phyloP scores from a whole-genome alignment of 2,888 invertebrate genomes.

The Drosophila mercatorum region DNA sequence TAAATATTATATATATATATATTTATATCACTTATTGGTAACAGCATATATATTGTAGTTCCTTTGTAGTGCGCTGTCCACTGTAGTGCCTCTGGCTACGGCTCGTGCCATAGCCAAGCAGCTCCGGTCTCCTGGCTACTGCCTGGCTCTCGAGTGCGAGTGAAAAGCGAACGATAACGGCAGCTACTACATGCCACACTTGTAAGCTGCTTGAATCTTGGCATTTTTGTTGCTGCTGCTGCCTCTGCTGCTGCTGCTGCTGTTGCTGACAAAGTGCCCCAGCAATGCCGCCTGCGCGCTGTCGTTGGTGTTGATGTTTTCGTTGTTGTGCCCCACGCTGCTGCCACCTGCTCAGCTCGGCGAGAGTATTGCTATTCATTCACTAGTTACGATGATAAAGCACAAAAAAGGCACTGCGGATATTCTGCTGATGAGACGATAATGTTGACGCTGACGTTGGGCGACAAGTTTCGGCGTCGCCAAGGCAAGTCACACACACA shows the following conservation, averaged over 20 bases:
- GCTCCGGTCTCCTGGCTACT: slow-evolving; percentile 7
- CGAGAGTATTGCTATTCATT: slow-evolving; percentile 74
- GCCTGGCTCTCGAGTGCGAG: slow-evolving; percentile 60
- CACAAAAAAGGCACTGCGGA: slow-evolving; percentile 77
- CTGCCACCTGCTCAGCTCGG: slow-evolving; percentile 14
- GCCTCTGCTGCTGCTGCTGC: slow-evolving; percentile 8
- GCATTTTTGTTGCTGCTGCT: slow-evolving; percentile 58
- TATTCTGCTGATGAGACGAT: slow-evolving; percentile 79
- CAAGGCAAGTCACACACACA: background rate
- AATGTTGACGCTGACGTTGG: slow-evolving; percentile 68
- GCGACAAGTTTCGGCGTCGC: slow-evolving; percentile 24
- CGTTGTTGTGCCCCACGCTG: slow-evolving; percentile 37
- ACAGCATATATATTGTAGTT: no score
- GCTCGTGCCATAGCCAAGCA: slow-evolving; percentile 14
- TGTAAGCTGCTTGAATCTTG: slow-evolving; percentile 74
- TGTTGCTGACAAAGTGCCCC: slow-evolving; percentile 64
- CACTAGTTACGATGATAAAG: slow-evolving; percentile 80
- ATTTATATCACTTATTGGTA: no score
- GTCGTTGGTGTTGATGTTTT: slow-evolving; percentile 56
- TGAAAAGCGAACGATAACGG: slow-evolving; percentile 79
- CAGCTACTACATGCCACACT: slow-evolving; percentile 78
- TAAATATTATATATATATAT: no score
- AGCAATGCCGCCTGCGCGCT: slow-evolving; percentile 37
- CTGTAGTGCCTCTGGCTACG: slow-evolving; percentile 33
- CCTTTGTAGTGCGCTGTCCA: background rate